Base-by-base conservation (phyloP, 1,140 invertebrate species). In the Thereuonema tuberculata region DNA sequence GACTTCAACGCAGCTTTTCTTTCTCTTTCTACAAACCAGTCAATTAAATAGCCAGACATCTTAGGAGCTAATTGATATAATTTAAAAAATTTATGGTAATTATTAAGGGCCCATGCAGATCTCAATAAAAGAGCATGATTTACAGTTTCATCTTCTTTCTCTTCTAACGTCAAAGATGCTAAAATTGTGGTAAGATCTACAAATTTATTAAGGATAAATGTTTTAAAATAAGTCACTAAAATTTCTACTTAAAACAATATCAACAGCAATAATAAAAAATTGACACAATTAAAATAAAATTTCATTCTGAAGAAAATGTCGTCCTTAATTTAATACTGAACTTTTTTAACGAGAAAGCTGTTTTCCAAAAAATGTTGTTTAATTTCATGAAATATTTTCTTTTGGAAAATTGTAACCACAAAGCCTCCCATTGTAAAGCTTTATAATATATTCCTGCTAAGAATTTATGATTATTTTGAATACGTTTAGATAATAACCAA, bases 21-120 rank as follows among this genome's bases (percentile, higher is more conserved):
- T 71, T 95, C 92, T 69, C 93, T 78, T 52, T 92, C 85, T 69
- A 92, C 81, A 80, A 98, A 97, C 93, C 93, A 96, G 75, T 98
- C 93, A 75, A 98, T 89, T 54, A 99, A 80, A 75, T 90, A 95
- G 25, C 86, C 87, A n/a, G 89, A 84, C 94, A 98, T 98, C 71
- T 87, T 81, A 12, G 95, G 95, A 23, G 94, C 86, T 52, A 72
- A 72, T 62, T 80, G 80, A 75, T 96, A 97, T 49, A 98, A 76
- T 67, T 84, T 80, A 79, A 98, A 98, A 74, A 98, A 89, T 72
- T 81, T 85, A 72, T 89, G 84, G 73, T 91, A 93, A 77, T 96
- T 95, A 65, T 83, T 83, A 62, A 90, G 78, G 61, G 85, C 84
- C 93, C 93, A 98, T 9, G 93, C 90, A 61, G 85, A 86, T 61